Percentiles rank a stretch among this genome's conserved stretches.
Conservation (phyloP, 1,140 invertebrate genomes). For the Latrodectus geometricus region DNA sequence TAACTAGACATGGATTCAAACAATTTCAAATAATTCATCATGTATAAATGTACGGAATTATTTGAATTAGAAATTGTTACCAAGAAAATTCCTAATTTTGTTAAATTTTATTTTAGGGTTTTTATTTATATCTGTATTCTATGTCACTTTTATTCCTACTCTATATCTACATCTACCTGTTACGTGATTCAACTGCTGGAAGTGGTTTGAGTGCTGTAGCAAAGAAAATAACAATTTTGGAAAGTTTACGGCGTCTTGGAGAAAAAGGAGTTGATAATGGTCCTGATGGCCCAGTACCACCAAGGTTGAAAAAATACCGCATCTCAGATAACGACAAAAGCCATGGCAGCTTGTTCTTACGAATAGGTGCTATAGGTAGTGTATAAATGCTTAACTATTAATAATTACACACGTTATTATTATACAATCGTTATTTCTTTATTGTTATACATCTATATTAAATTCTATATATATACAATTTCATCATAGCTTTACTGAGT, state of each 20-base stretch:
- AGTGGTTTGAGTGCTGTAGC: constrained; percentile 56
- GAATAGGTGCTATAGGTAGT: constrained; percentile 90
- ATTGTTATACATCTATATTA: neutral
- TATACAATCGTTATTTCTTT: too few species aligned
- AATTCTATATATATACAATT: too few species aligned
- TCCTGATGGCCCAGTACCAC: constrained; percentile 47
- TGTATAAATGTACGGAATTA: too few species aligned
- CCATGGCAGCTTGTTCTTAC: constrained; percentile 85
- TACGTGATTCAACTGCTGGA: constrained; percentile 77
- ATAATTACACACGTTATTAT: too few species aligned
- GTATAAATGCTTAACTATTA: too few species aligned
- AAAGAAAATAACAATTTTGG: constrained; percentile 57
- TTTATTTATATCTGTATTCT: constrained; percentile 97
- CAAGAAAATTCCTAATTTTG: too few species aligned
- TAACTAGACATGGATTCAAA: too few species aligned
- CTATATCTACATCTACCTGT: constrained; percentile 96
- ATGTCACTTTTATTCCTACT: constrained; percentile 94
- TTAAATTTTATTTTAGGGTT: constrained; percentile 77
- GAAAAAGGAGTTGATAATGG: constrained; percentile 56
- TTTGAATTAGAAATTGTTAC: too few species aligned
- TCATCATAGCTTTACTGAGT: too few species aligned
- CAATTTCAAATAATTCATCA: too few species aligned
- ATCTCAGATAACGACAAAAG: constrained; percentile 62
- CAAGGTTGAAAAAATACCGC: constrained; percentile 47
- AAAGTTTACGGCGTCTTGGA: constrained; percentile 40